phyloP scores from a whole-genome alignment of 2,797 vertebrate genomes.

The Neomorphus geoffroyi region DNA sequence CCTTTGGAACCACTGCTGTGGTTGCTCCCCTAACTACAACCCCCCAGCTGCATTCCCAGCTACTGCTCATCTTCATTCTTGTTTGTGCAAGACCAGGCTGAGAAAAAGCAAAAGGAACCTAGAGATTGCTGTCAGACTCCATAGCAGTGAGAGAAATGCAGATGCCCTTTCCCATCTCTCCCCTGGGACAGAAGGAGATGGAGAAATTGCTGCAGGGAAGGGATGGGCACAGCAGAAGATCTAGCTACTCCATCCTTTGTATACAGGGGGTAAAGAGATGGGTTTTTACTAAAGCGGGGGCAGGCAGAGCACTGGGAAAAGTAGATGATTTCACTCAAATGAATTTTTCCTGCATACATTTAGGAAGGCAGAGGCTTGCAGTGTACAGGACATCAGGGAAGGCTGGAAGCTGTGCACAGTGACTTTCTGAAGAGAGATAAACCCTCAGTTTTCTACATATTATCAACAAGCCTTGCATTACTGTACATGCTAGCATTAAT shows the following conservation, averaged over 20 bases:
- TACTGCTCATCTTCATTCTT: not conserved
- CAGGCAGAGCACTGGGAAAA: not conserved
- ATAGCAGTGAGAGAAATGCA: not conserved
- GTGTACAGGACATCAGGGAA: not conserved
- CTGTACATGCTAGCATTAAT: not conserved
- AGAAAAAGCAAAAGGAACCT: not conserved
- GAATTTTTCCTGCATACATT: not conserved
- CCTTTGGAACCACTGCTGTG: not conserved
- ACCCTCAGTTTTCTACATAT: not conserved
- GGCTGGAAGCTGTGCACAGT: not conserved
- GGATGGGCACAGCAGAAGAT: not conserved
- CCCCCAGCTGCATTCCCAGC: not conserved
- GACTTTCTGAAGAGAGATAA: not conserved
- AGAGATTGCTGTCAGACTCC: not conserved
- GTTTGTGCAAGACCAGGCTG: not conserved
- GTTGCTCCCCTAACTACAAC: not conserved
- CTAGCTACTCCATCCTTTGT: not conserved
- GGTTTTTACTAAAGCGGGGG: not conserved
- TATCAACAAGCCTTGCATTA: not conserved
- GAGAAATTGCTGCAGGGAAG: not conserved
- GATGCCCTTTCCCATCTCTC: fast-evolving
- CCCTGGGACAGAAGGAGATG: not conserved
- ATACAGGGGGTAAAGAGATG: not conserved
- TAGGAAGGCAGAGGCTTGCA: not conserved
- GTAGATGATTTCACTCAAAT: not conserved